phyloP scores from a whole-genome alignment of 2,797 vertebrate species.

The Neosilurus hyrtlii region DNA sequence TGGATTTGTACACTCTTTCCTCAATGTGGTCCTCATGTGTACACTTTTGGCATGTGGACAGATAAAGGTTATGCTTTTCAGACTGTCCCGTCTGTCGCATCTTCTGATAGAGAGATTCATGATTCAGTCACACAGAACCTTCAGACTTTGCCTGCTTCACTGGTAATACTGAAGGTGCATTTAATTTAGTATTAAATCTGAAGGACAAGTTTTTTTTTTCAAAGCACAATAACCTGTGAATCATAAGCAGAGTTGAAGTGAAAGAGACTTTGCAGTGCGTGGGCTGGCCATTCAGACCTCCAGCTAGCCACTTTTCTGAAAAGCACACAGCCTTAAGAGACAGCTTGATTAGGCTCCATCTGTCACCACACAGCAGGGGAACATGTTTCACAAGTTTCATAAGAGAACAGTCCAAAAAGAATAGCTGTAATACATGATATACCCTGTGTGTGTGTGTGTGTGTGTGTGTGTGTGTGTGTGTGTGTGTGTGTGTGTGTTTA shows the following conservation, averaged over 20 bases:
- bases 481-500: too few species aligned
- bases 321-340: slow-evolving; percentile 44
- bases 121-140: not conserved
- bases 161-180: not conserved
- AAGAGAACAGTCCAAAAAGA: slow-evolving; percentile 19
- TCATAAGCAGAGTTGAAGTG: slow-evolving; percentile 34
- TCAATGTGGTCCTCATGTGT: slow-evolving; percentile 9
- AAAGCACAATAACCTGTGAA: slow-evolving; percentile 46
- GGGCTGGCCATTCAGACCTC: slow-evolving; percentile 55
- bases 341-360: slow-evolving; percentile 40
- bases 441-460: not conserved
- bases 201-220: slow-evolving; percentile 36
- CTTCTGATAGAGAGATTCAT: not conserved
- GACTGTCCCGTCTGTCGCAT: not conserved
- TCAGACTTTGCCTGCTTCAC: slow-evolving; percentile 4
- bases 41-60: not conserved
- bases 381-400: slow-evolving; percentile 23
- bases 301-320: slow-evolving; percentile 40
- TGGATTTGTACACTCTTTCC: slow-evolving; percentile 4
- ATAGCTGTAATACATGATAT: not conserved
- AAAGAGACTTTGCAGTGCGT: slow-evolving; percentile 48
- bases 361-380: slow-evolving; percentile 34
- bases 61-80: not conserved
- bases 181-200: slow-evolving; percentile 36
- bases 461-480: too few species aligned